Evolutionary conservation across 1,140 invertebrate species (phyloP).

Genomic region (Eupeodes corollae): DNA sequence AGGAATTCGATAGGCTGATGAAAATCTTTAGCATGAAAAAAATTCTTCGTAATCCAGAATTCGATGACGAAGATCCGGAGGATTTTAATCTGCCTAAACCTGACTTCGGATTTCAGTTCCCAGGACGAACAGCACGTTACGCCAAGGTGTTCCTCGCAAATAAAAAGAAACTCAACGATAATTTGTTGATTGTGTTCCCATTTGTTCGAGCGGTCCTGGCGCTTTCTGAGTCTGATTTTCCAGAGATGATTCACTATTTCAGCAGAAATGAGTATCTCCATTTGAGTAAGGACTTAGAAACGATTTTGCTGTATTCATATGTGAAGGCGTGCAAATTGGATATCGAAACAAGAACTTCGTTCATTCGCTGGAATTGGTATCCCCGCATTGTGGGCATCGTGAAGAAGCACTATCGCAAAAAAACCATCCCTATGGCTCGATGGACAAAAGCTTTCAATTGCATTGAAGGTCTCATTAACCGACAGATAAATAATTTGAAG

Average conservation of each 20-base stretch:
- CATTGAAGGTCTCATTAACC: constrained; percentile 38
- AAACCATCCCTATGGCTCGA: constrained; percentile 15
- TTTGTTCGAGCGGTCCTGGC: constrained; percentile 48
- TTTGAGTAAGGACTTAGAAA: constrained; percentile 32
- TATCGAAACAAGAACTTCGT: constrained; percentile 34
- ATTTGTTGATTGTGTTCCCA: constrained; percentile 47
- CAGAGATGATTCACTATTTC: constrained; percentile 30
- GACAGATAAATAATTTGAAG: constrained; percentile 42
- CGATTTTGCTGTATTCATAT: constrained; percentile 28
- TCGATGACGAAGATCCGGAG: constrained; percentile 19
- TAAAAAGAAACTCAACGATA: constrained; percentile 42
- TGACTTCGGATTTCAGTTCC: constrained; percentile 16
- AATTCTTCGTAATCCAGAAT: constrained; percentile 25
- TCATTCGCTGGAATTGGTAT: constrained; percentile 36
- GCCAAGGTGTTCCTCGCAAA: constrained; percentile 42
- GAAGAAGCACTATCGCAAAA: constrained; percentile 29
- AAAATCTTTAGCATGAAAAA: constrained; percentile 34
- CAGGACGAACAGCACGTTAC: constrained; percentile 47
- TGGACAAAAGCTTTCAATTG: constrained; percentile 28
- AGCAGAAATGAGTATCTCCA: constrained; percentile 25
- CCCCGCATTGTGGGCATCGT: constrained; percentile 33
- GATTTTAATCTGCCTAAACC: constrained; percentile 17
- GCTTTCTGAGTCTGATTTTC: constrained; percentile 43
- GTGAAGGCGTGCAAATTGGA: constrained; percentile 31
- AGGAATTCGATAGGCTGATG: constrained; percentile 30